These are phyloP conservation scores for Andrena praecox DNA, from an alignment of 2,888 invertebrate species.

Conservation along the genomic window DNA sequence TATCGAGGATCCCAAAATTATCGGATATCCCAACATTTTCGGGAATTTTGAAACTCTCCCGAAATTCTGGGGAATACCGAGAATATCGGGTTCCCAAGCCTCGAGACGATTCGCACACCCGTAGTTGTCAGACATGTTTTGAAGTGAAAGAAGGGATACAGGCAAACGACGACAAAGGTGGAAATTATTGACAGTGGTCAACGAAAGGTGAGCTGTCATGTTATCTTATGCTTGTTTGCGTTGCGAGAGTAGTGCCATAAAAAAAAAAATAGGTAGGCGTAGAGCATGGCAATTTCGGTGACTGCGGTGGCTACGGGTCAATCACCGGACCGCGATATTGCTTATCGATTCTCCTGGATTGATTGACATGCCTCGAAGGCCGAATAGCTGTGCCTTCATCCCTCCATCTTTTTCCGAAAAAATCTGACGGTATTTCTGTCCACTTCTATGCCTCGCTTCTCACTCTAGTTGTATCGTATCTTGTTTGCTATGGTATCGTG, in stretches of 20 bases:
- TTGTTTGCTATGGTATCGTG: background rate
- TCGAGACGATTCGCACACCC: too few relatives aligned
- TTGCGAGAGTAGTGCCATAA: conserved; percentile 27
- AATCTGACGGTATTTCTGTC: conserved; percentile 33
- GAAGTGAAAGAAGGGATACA: background rate
- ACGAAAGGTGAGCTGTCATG: conserved; percentile 1
- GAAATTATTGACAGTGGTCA: conserved; percentile 22
- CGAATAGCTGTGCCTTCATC: conserved; percentile 36
- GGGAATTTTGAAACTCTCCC: too few relatives aligned
- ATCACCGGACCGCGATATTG: conserved; percentile 76
- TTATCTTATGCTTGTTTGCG: conserved; percentile 10
- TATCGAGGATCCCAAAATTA: too few relatives aligned
- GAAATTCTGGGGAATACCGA: too few relatives aligned
- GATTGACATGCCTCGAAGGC: conserved; percentile 71
- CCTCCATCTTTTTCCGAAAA: conserved; percentile 53
- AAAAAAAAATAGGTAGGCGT: conserved; percentile 54
- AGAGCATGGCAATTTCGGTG: conserved; percentile 67
- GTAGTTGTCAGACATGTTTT: background rate
- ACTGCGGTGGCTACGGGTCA: conserved; percentile 68
- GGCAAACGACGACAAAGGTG: too few relatives aligned
- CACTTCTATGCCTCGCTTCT: background rate
- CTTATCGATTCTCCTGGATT: conserved; percentile 77
- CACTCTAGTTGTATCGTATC: background rate
- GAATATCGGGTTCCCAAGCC: too few relatives aligned
- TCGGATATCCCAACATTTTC: too few relatives aligned